A percentile compares a stretch with the other conserved stretches of the same genome.
These are phyloP conservation scores for Luehdorfia chinensis DNA, from an alignment of 1,140 invertebrate species.

Conservation along the genomic window DNA sequence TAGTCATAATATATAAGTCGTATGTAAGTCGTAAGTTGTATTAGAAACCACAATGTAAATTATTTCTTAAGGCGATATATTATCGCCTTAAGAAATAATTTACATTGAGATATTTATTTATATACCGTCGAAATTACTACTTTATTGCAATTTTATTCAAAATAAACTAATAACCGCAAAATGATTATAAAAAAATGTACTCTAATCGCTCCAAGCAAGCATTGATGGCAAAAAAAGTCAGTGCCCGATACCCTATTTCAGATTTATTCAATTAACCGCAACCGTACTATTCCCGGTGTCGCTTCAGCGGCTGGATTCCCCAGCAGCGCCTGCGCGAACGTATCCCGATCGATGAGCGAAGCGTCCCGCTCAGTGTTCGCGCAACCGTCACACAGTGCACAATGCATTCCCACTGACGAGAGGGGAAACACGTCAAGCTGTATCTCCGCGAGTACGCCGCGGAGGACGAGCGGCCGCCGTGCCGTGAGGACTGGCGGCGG, in stretches of 20 bases:
- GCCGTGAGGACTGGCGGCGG: constrained; percentile 69
- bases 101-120: too few relatives aligned
- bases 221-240: constrained; percentile 15
- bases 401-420: constrained; percentile 68
- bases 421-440: constrained; percentile 68
- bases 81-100: too few relatives aligned
- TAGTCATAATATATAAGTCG: too few relatives aligned
- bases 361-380: constrained; percentile 57
- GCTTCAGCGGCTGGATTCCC: constrained; percentile 44
- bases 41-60: too few relatives aligned
- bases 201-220: too few relatives aligned
- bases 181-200: too few relatives aligned
- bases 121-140: too few relatives aligned
- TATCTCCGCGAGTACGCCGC: constrained; percentile 69
- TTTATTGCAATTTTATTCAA: too few relatives aligned
- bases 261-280: constrained; percentile 25
- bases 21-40: too few relatives aligned
- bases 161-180: too few relatives aligned
- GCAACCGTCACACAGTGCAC: constrained; percentile 60
- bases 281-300: constrained; percentile 29
- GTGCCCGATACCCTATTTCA: constrained; percentile 12
- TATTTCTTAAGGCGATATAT: too few relatives aligned
- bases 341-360: constrained; percentile 47
- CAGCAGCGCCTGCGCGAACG: constrained; percentile 45
- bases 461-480: constrained; percentile 68